Conservation (phyloP, 2,797 vertebrate genomes). For the Notolepis coatsorum region DNA sequence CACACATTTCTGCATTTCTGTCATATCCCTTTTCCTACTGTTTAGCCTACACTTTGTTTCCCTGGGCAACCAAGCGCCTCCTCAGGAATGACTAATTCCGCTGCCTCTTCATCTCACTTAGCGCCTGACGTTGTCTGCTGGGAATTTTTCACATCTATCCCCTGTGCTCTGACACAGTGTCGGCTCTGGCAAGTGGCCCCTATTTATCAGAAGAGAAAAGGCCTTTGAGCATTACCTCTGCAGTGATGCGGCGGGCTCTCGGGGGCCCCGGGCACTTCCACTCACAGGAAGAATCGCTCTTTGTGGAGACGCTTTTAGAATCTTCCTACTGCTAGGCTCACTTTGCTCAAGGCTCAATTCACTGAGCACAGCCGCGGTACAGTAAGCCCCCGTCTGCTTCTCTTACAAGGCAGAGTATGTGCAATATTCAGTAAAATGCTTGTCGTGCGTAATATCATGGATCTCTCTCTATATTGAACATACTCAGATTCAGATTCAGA, state of each 20-base stretch:
- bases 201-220: conserved; percentile 46
- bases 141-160: conserved; percentile 14
- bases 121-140: conserved; percentile 1
- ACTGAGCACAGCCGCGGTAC: conserved; percentile 1
- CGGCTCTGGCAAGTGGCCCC: conserved; percentile 30
- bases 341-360: conserved; percentile 17
- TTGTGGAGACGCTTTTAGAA: conserved; percentile 11
- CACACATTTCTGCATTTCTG: too few relatives aligned
- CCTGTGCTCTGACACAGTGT: conserved; percentile 28
- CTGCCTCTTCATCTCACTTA: conserved; percentile 10
- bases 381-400: conserved; percentile 10
- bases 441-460: neutral
- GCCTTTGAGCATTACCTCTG: conserved; percentile 8
- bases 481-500: too few relatives aligned
- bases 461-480: conserved; percentile 14
- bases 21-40: too few relatives aligned
- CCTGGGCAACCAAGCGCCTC: conserved; percentile 1
- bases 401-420: conserved; percentile 1
- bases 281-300: conserved; percentile 10
- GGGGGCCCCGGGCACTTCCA: conserved; percentile 17
- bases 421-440: neutral
- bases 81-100: conserved; percentile 18
- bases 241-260: conserved; percentile 15
- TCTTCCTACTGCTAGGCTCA: conserved; percentile 14
- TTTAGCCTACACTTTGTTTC: too few relatives aligned